Base-by-base conservation (phyloP, 2,113 vertebrate species). In the Talpa occidentalis region DNA sequence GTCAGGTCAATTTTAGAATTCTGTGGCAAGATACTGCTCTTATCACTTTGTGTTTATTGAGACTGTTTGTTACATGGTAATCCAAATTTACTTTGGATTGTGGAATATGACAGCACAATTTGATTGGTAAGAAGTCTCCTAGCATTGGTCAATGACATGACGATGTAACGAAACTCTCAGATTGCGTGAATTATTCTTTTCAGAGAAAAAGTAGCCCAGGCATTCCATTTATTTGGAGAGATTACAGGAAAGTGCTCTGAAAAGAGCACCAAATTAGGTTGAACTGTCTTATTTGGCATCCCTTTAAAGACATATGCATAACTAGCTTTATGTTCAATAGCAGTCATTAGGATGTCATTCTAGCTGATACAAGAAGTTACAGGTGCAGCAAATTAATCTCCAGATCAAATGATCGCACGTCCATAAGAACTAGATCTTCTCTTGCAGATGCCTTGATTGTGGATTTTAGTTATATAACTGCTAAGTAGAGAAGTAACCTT, bases 1-100 rank as follows among this genome's bases (percentile, higher is more conserved):
- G 83, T 96, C 87, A 93, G 30, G 62, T 96, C 86, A 94, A 24
- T 94, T 96, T 97, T 90, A 95, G 82, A 97, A 96, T 88, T 89
- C 42, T 8, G 2, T 95, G 40, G 69, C 88, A 97, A 95, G 73
- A 77, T 66, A 79, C 4, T 88, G 79, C 95, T 96, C 96, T 88
- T 79, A 44, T 37, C 47, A 77, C 47, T 66, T 5, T 95, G 94
- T 95, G 76, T 94, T 97, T 97, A 87, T 83, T 92, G 87, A 96
- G n/a, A 85, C 74, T 88, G 12, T 64, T 93, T 96, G 9, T 88
- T 96, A 69, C 8, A n/a, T 56, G 60, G 42, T 49, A 94, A 90
- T 97, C 40, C 82, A 52, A 69, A 59, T 80, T 88, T 81, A 69
- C 74, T 24, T 94, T 62, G 26, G 28, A 60, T 69, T 93, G 56